Evolutionary conservation across 2,113 vertebrate genomes (phyloP).

Genomic region (Python bivittatus): DNA sequence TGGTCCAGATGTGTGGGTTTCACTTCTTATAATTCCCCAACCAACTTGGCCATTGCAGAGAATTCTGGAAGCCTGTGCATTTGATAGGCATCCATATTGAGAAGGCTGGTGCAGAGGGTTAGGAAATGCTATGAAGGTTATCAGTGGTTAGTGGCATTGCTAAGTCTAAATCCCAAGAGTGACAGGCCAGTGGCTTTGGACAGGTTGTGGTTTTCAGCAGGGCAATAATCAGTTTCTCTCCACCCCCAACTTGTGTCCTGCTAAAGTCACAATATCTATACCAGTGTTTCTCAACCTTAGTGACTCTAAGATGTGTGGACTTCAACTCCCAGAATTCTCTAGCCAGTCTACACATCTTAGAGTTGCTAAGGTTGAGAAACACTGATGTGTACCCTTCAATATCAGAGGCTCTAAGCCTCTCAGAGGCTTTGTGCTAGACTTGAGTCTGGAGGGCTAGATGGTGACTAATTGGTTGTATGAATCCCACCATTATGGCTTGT

Average conservation of each 20-base stretch:
- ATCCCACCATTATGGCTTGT: background rate
- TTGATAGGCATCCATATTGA: background rate
- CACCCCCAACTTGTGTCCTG: background rate
- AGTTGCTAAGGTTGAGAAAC: too few relatives aligned
- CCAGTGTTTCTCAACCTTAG: too few relatives aligned
- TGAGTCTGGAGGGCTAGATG: background rate
- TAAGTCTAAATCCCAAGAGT: background rate
- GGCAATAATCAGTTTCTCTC: background rate
- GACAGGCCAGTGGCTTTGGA: background rate
- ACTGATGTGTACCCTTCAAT: too few relatives aligned
- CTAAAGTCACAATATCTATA: background rate
- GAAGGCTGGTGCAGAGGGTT: background rate
- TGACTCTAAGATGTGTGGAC: too few relatives aligned
- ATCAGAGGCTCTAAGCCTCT: background rate
- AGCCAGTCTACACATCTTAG: too few relatives aligned
- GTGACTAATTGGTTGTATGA: background rate
- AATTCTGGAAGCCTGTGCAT: background rate
- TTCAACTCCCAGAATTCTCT: too few relatives aligned
- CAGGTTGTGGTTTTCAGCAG: background rate
- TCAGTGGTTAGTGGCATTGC: background rate
- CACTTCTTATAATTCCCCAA: background rate
- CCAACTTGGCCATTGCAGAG: background rate
- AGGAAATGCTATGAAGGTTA: background rate
- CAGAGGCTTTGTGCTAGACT: background rate
- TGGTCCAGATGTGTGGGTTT: background rate